Base-by-base conservation (phyloP, 2,888 invertebrate genomes). In the Temnothorax unifasciatus region DNA sequence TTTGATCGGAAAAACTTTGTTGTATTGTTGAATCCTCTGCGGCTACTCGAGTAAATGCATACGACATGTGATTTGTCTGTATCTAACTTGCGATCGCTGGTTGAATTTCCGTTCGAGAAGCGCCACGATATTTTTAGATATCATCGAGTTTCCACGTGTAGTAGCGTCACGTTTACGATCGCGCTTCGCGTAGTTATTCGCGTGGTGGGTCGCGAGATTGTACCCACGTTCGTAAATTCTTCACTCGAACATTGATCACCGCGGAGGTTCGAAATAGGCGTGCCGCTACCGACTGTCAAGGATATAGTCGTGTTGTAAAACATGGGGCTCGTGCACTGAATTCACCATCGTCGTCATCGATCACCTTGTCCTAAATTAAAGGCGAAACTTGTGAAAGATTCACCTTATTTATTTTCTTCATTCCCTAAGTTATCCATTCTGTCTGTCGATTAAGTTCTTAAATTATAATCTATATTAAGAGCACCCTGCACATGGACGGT, bases 111-210 rank as follows among this genome's bases (percentile, higher is more conserved):
- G 34, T 64, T 29, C 13, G 21, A 75, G 29, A 13, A 59, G 13
- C 29, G 38, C 38, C 54, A 21, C 15, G 18, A 81, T 81, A 76
- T 76, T 76, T 34, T 76, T 66, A 52, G 61, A 38, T 21, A 47
- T 34, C 64, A 25, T 47, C 47, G 11, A n/a, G 21, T 5, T 75
- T 47, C n/a, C 47, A 11, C 25, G 11, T 41, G 11, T 74, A 63
- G 18, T n/a, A 61, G 61, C 9, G 8, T 29, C 38, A 15, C 47
- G 21, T 75, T 75, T 63, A 3, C 44, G 15, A 75, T 63, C 44
- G 34, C 34, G 21, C 41, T 11, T 57, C 57, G 54, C 3, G 21
- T 50, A 57, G 25, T 25, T 18, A 21, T 6, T 38, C 25, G 41
- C 41, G 41, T 57, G 25, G 34, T 15, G 38, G 29, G 21, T 44